A percentile compares a stretch with the other conserved stretches of the same genome.
phyloP scores from a whole-genome alignment of 1,140 invertebrate species.

The Hestina assimilis region DNA sequence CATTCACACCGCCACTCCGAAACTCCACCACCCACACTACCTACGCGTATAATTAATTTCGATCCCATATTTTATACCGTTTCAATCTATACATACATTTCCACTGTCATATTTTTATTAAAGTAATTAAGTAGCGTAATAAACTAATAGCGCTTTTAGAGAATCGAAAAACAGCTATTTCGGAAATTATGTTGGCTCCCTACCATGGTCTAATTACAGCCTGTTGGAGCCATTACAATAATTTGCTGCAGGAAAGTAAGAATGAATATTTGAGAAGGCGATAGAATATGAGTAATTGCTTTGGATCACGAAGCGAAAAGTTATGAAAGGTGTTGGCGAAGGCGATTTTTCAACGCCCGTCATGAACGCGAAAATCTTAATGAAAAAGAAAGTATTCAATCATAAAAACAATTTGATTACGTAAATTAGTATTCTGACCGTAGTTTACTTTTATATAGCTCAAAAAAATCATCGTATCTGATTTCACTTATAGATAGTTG shows the following conservation, averaged over 20 bases:
- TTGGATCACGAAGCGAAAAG: conserved; percentile 77
- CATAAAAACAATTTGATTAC: conserved; percentile 23
- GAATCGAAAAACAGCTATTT: conserved; percentile 28
- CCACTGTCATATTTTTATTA: conserved; percentile 28
- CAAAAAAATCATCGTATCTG: neutral
- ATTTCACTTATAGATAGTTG: neutral
- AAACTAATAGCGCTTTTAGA: conserved; percentile 32
- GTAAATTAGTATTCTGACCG: neutral
- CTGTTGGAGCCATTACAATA: conserved; percentile 70
- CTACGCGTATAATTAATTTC: conserved; percentile 40
- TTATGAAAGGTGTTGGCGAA: conserved; percentile 73
- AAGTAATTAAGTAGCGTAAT: conserved; percentile 40
- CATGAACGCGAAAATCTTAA: conserved; percentile 67
- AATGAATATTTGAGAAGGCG: conserved; percentile 77
- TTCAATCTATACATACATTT: conserved; percentile 24
- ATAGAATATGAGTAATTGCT: conserved; percentile 76
- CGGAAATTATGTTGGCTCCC: conserved; percentile 42
- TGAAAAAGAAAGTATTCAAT: conserved; percentile 71
- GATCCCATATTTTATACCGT: conserved; percentile 31
- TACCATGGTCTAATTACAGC: conserved; percentile 63
- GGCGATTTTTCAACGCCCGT: conserved; percentile 65
- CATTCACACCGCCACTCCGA: conserved; percentile 31
- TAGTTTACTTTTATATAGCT: neutral
- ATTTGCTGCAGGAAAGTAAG: conserved; percentile 71
- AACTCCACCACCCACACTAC: conserved; percentile 38